Conservation (phyloP, 2,888 invertebrate genomes). For the Drosophila meridionalis region DNA sequence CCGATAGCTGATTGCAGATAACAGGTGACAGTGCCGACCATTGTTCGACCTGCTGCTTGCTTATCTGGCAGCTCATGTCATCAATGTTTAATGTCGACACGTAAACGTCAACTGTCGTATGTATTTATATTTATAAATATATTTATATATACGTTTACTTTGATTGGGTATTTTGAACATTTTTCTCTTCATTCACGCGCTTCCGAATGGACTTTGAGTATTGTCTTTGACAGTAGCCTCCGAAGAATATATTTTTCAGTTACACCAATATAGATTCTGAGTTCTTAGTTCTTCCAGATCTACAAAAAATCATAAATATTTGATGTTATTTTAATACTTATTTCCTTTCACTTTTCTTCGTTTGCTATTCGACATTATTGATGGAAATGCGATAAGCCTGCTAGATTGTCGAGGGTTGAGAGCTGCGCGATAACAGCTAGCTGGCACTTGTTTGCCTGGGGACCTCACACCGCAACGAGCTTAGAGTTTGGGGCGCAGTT, state of each 20-base stretch:
- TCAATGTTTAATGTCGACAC: conserved; percentile 35
- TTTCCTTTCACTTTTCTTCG: not conserved
- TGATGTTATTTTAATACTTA: conserved; percentile 25
- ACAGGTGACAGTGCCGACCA: conserved; percentile 40
- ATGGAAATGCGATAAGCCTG: conserved; percentile 56
- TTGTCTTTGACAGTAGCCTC: too few species aligned
- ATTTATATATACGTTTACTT: not conserved
- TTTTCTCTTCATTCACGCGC: too few species aligned
- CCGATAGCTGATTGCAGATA: conserved; percentile 18
- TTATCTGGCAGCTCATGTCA: conserved; percentile 28
- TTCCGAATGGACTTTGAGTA: too few species aligned
- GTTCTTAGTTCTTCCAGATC: not conserved
- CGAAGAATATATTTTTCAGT: not conserved
- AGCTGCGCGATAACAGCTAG: conserved; percentile 41
- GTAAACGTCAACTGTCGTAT: conserved; percentile 19
- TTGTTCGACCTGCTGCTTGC: conserved; percentile 29
- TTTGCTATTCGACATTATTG: conserved; percentile 23
- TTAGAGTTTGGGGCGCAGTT: conserved; percentile 10
- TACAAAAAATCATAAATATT: conserved; percentile 22
- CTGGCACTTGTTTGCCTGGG: conserved; percentile 34
- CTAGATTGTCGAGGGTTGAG: not conserved
- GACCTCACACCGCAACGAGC: not conserved
- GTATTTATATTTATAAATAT: not conserved
- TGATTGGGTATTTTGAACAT: too few species aligned
- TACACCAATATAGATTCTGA: not conserved